A percentile compares a stretch with the other conserved stretches of the same genome.
Conservation (phyloP, 2,797 vertebrate species). For the Ceryle rudis region DNA sequence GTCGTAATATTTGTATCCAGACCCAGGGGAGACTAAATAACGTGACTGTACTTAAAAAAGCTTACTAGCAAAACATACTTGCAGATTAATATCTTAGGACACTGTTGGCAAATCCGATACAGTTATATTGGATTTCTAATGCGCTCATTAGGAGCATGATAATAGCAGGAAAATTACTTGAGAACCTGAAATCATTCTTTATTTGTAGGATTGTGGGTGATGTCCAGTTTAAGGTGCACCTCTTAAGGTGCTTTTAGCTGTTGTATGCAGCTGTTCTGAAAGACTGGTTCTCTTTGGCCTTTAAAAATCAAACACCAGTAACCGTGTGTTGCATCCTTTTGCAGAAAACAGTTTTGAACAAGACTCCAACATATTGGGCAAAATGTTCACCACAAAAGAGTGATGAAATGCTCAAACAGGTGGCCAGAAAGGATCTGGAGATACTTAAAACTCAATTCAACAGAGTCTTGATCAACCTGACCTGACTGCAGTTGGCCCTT, state of each 20-base stretch:
- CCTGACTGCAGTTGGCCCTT: background rate
- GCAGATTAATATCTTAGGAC: background rate
- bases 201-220: background rate
- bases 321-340: background rate
- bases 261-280: background rate
- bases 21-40: background rate
- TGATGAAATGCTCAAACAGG: background rate
- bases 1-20: background rate
- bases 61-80: background rate
- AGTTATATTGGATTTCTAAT: background rate
- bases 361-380: background rate
- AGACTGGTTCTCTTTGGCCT: background rate
- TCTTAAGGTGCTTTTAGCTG: background rate
- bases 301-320: background rate
- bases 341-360: background rate
- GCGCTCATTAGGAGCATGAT: background rate
- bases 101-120: background rate
- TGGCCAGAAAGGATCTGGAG: background rate
- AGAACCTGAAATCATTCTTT: background rate
- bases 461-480: background rate
- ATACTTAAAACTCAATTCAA: background rate
- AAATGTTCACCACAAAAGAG: background rate
- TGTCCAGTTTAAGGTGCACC: background rate
- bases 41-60: background rate
- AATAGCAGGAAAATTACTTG: background rate